These are phyloP conservation scores for Sebastes kiyomatsui DNA, from an alignment of 2,797 vertebrate genomes.

Conservation along the genomic window DNA sequence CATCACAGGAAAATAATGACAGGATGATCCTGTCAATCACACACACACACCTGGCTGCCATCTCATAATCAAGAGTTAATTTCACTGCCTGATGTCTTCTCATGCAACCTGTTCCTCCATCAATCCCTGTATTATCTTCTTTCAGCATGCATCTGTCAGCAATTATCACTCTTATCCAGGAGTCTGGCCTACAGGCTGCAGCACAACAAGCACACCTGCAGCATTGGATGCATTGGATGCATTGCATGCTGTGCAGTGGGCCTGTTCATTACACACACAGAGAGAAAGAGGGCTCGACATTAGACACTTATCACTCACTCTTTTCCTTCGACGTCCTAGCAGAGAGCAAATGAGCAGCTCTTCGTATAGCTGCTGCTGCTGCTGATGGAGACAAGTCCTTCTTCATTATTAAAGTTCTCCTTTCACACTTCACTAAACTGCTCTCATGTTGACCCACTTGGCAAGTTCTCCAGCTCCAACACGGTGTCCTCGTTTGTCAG, in stretches of 20 bases:
- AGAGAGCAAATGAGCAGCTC: not conserved
- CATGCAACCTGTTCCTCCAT: constrained; percentile 32
- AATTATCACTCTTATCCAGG: not conserved
- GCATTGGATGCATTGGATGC: not conserved
- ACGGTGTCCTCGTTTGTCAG: not conserved
- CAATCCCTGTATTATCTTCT: constrained; percentile 12
- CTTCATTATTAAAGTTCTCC: constrained; percentile 12
- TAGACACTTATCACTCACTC: constrained; percentile 27
- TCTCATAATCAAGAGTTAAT: not conserved
- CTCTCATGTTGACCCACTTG: not conserved
- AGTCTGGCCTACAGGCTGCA: not conserved
- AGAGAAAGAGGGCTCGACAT: not conserved
- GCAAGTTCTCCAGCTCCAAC: not conserved
- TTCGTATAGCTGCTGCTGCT: not conserved
- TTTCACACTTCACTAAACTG: not conserved
- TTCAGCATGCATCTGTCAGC: constrained; percentile 24
- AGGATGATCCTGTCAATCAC: constrained; percentile 28
- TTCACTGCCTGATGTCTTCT: not conserved
- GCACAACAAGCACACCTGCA: constrained; percentile 23
- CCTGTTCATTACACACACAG: not conserved
- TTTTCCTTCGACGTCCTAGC: not conserved
- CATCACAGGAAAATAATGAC: constrained; percentile 5
- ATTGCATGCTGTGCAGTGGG: not conserved
- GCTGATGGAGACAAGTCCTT: not conserved
- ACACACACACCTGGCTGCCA: not conserved